Evolutionary conservation across 1,140 invertebrate genomes (phyloP), one percentile per base, ranked within the genome.

Genomic region (Papilio polytes): DNA sequence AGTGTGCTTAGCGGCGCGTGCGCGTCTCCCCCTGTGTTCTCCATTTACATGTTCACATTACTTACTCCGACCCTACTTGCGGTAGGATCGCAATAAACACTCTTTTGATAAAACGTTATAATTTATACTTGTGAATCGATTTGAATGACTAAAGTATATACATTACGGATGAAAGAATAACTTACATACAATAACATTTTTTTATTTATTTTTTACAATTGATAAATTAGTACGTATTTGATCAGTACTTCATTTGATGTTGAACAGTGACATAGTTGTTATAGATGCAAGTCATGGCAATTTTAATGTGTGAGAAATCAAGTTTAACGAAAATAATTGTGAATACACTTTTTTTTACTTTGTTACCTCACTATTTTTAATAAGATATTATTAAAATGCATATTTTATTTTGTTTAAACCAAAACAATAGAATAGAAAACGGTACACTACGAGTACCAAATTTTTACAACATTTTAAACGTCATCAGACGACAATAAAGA

Each of bases 401-500:
- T 3, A 51, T 18, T 15, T 15, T n/a, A n/a, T 63, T 63, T 63
- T 22, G 15, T 63, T 20, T 22, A 63, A 9, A 13, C 8, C 8
- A 76, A 76, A 48, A 76, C 13, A 15, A 46, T 41, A 77, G 18
- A 56, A 77, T 53, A 56, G 26, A 22, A 77, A 31, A n/a, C 10
- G 20, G 26, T 77, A 53, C 15, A 51, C 20, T n/a, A 56, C 18
- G 18, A 56, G 53, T 56, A 78, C 41, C 31, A 56, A 80, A 51
- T 78, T 59, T 53, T 53, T 26, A 51, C 77, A 80, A 80, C 48
- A 77, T 78, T 78, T 78, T 80, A 79, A 70, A 66, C 74, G 80
- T 77, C 82, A 48, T 80, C 76, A 81, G 74, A 74, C 74, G 80
- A 84, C 77, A 81, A 78, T 78, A 63, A 85, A 85, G 59, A 36